These are phyloP conservation scores for Stenoptilia bipunctidactyla DNA, from an alignment of 2,888 invertebrate species.

Conservation along the genomic window DNA sequence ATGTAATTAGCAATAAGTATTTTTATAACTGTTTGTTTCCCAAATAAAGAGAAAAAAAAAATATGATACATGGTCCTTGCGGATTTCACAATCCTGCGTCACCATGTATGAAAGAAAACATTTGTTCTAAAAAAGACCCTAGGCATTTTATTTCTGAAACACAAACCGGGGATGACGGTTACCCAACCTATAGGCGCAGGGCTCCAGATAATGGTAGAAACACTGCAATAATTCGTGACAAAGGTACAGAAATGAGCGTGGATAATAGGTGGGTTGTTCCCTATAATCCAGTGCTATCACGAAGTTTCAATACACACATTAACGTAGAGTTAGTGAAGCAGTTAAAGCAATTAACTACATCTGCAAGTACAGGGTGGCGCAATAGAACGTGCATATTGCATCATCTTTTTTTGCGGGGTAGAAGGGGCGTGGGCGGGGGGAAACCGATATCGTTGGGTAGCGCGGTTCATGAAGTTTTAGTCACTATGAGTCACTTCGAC, in stretches of 20 bases:
- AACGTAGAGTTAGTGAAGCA: slow-evolving; percentile 14
- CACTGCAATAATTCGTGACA: slow-evolving; percentile 9
- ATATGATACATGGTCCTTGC: slow-evolving; percentile 16
- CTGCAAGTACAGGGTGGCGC: too few species aligned
- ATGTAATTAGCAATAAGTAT: too few species aligned
- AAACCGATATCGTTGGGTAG: too few species aligned
- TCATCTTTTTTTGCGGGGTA: too few species aligned
- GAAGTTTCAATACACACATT: slow-evolving; percentile 15
- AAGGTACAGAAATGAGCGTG: slow-evolving; percentile 11
- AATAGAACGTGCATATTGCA: too few species aligned
- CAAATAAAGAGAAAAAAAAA: too few species aligned
- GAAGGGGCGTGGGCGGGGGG: too few species aligned
- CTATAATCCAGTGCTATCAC: slow-evolving; percentile 12
- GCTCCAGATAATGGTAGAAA: slow-evolving; percentile 18
- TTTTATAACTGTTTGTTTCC: too few species aligned
- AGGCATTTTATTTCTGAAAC: slow-evolving; percentile 21
- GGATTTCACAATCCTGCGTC: slow-evolving; percentile 10
- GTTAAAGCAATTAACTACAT: slow-evolving; percentile 16
- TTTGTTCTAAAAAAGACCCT: slow-evolving; percentile 31
- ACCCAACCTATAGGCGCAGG: slow-evolving; percentile 27
- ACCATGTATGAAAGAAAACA: slow-evolving; percentile 20
- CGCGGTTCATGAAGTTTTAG: too few species aligned
- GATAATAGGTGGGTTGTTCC: slow-evolving; percentile 24
- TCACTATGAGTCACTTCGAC: too few species aligned
- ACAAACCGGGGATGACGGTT: slow-evolving; percentile 26